These are phyloP conservation scores for Catocala nupta DNA, from an alignment of 2,888 invertebrate species.

Conservation along the genomic window DNA sequence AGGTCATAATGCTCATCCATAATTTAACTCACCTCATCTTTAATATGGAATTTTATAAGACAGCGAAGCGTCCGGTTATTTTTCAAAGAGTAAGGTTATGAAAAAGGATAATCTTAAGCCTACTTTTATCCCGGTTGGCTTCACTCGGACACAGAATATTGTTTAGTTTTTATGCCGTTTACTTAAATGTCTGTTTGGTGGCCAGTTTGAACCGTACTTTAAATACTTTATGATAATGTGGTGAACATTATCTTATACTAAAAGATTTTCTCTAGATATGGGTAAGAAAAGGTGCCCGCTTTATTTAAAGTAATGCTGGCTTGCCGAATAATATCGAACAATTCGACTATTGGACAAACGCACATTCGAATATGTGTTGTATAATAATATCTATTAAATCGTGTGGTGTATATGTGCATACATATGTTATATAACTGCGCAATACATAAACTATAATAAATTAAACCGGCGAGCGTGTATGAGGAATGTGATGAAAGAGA, in stretches of 20 bases:
- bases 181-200: constrained; percentile 6
- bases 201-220: constrained; percentile 1
- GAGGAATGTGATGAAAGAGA: too few species aligned
- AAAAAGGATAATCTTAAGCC: constrained; percentile 11
- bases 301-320: not conserved
- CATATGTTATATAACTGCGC: too few species aligned
- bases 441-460: too few species aligned
- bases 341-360: too few species aligned
- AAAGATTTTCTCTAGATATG: constrained; percentile 1
- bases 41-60: constrained; percentile 15
- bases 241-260: not conserved
- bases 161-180: constrained; percentile 9
- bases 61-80: not conserved
- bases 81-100: constrained; percentile 16
- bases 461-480: too few species aligned
- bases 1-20: not conserved
- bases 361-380: too few species aligned
- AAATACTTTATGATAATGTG: constrained; percentile 10
- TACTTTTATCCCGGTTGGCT: constrained; percentile 17
- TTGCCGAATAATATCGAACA: too few species aligned
- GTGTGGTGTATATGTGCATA: too few species aligned
- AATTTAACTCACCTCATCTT: constrained; percentile 3
- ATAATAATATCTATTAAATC: too few species aligned
- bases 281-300: not conserved
- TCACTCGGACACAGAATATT: constrained; percentile 13